Evolutionary conservation across 2,797 vertebrate species (phyloP).

Genomic region (Acanthiza pusilla): DNA sequence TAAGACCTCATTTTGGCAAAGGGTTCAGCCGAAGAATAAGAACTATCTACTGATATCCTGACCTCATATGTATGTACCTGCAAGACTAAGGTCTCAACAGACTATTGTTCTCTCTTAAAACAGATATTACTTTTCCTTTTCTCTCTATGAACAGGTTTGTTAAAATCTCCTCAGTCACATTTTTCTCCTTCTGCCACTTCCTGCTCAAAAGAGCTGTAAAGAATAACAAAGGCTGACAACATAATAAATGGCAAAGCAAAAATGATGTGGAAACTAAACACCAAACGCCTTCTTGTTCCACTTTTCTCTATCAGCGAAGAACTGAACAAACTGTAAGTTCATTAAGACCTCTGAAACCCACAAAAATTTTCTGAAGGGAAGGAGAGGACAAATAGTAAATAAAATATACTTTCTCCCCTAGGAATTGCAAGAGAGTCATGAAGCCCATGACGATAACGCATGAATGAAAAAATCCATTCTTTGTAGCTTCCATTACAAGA

Average conservation of each 20-base stretch:
- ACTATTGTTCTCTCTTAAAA: neutral
- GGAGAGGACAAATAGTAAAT: neutral
- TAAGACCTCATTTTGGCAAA: neutral
- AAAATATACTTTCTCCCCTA: neutral
- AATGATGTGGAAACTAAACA: neutral
- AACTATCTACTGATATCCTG: neutral
- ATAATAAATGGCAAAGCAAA: neutral
- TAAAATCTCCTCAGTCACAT: neutral
- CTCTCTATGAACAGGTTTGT: neutral
- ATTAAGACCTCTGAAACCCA: neutral
- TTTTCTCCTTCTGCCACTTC: neutral
- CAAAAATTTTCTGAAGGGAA: neutral
- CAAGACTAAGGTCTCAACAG: neutral
- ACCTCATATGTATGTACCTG: neutral
- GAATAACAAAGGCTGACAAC: neutral
- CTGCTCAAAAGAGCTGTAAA: neutral
- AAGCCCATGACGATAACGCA: neutral
- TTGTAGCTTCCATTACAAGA: neutral
- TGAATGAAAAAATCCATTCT: neutral
- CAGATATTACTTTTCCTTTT: neutral
- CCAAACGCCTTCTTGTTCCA: neutral
- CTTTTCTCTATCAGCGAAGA: neutral
- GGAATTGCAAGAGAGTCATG: neutral
- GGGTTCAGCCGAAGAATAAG: neutral
- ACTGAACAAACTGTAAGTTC: neutral